Percentiles rank a stretch among this genome's conserved stretches.
Conservation (phyloP, 2,797 vertebrate species). For the Australoheros facetus region DNA sequence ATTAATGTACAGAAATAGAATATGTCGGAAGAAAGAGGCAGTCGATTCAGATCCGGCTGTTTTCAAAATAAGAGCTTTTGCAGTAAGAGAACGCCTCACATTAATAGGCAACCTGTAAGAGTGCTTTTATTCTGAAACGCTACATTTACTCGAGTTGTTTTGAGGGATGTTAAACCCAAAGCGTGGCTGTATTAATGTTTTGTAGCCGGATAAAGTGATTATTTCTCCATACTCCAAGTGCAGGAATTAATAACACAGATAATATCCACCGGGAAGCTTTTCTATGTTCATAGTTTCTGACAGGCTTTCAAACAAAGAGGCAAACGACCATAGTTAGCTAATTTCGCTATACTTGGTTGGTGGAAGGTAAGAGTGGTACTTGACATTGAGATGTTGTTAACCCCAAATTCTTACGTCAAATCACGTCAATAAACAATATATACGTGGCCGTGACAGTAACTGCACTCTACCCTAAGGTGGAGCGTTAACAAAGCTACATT, state of each 20-base stretch:
- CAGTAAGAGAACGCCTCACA: accelerated
- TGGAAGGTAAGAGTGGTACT: neutral
- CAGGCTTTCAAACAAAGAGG: neutral
- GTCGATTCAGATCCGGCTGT: accelerated
- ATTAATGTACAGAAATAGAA: neutral
- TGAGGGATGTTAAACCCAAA: neutral
- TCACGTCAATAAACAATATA: neutral
- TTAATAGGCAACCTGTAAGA: accelerated
- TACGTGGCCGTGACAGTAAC: too few relatives aligned
- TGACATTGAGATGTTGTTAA: neutral
- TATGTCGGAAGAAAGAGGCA: neutral
- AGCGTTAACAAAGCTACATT: neutral
- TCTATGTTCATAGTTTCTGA: neutral
- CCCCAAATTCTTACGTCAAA: neutral
- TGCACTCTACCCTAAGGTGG: neutral
- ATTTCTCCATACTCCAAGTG: neutral
- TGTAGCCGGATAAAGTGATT: neutral
- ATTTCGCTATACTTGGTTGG: neutral
- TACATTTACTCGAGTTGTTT: neutral
- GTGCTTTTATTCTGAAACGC: slow-evolving; percentile 49
- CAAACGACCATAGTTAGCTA: neutral
- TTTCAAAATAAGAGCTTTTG: slow-evolving; percentile 60
- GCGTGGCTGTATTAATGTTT: neutral
- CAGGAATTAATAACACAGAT: neutral
- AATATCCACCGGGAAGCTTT: neutral